Conservation (phyloP, 2,113 vertebrate genomes). For the Herpailurus yagouaroundi region DNA sequence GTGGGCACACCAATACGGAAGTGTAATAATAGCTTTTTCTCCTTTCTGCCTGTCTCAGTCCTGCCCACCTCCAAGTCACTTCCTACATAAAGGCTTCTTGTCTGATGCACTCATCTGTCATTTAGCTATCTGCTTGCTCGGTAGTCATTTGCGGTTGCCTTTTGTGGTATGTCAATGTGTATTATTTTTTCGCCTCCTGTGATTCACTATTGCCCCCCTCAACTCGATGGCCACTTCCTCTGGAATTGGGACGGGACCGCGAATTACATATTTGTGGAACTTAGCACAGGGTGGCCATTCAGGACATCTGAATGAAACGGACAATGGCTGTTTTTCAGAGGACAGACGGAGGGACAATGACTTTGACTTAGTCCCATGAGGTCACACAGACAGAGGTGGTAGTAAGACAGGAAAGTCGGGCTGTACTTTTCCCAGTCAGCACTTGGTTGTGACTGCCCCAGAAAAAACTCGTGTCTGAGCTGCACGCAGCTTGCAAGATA, state of each 20-base stretch:
- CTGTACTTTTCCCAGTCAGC: not conserved
- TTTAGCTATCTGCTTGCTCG: constrained; percentile 1
- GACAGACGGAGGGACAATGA: not conserved
- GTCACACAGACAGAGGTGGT: not conserved
- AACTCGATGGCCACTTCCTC: not conserved
- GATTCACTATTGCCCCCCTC: not conserved
- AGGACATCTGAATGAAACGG: not conserved
- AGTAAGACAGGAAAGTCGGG: not conserved
- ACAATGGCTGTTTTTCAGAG: not conserved
- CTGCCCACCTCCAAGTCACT: not conserved
- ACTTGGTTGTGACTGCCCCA: not conserved
- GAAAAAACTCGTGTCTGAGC: not conserved
- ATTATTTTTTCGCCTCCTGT: not conserved
- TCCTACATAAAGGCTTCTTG: not conserved
- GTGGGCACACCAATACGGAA: not conserved
- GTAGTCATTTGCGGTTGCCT: not conserved
- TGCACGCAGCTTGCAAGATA: fast-evolving
- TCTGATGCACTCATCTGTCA: not conserved
- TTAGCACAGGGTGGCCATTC: not conserved
- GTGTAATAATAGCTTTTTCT: not conserved
- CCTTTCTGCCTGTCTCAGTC: not conserved
- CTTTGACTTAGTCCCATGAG: not conserved
- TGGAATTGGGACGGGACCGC: not conserved
- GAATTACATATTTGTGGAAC: not conserved
- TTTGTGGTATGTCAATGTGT: constrained; percentile 18